Percentiles rank a stretch among this genome's conserved stretches.
Conservation (phyloP, 1,140 invertebrate genomes). For the Eueides isabella region DNA sequence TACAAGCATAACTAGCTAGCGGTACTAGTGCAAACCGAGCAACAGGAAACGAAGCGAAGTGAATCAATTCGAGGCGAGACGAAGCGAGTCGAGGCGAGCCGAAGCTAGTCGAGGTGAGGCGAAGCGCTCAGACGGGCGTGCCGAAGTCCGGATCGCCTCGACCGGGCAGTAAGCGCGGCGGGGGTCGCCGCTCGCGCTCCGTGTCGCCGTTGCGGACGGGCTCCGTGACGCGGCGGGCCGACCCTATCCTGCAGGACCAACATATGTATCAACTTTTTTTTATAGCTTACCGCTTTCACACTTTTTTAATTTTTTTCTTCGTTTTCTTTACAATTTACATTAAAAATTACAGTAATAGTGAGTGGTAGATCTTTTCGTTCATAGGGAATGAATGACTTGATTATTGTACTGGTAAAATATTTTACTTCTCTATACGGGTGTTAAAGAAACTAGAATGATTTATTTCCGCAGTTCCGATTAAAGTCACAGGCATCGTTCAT, state of each 20-base stretch:
- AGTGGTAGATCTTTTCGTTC: too few species aligned
- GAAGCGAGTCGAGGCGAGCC: background rate
- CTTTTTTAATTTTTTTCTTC: too few species aligned
- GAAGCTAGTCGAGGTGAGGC: background rate
- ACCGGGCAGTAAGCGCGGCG: slow-evolving; percentile 70
- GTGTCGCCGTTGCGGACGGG: slow-evolving; percentile 39
- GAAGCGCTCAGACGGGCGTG: slow-evolving; percentile 80
- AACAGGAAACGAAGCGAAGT: background rate
- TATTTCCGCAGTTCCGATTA: too few species aligned
- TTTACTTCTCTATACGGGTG: too few species aligned
- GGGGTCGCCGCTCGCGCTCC: slow-evolving; percentile 33
- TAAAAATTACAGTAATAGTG: too few species aligned
- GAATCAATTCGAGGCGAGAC: background rate
- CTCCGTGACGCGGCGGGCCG: slow-evolving; percentile 63
- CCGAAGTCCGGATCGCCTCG: slow-evolving; percentile 85
- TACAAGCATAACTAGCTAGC: background rate
- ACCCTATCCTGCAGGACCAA: slow-evolving; percentile 58
- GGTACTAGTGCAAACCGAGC: background rate
- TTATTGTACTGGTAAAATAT: too few species aligned
- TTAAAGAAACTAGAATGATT: too few species aligned
- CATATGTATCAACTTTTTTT: too few species aligned
- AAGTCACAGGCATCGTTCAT: too few species aligned
- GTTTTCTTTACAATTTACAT: too few species aligned
- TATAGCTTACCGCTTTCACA: too few species aligned
- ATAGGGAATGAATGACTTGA: too few species aligned